A percentile compares a stretch with the other conserved stretches of the same genome.
These are phyloP conservation scores for Drosophila barbarae DNA, from an alignment of 2,888 invertebrate genomes.

Conservation along the genomic window DNA sequence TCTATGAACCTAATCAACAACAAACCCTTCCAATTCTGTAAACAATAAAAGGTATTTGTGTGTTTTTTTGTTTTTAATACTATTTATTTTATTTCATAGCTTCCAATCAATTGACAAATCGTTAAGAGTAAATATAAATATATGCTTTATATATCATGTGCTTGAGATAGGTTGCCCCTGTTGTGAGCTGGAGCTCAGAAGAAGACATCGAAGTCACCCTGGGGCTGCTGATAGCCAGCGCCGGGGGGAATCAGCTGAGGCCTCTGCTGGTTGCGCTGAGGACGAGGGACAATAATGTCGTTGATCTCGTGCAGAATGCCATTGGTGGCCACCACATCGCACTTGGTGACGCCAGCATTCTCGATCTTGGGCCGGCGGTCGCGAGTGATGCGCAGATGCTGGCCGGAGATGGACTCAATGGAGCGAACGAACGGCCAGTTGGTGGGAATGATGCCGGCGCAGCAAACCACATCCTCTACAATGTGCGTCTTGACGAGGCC, in stretches of 20 bases:
- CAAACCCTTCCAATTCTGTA: background rate
- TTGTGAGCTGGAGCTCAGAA: conserved; percentile 50
- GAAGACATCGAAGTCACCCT: conserved; percentile 65
- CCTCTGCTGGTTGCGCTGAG: conserved; percentile 45
- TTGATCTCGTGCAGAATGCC: conserved; percentile 80
- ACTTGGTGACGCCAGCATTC: conserved; percentile 80
- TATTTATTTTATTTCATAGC: conserved; percentile 55
- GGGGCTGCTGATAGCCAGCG: conserved; percentile 53
- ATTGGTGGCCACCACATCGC: conserved; percentile 78
- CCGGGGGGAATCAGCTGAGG: conserved; percentile 51
- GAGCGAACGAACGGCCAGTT: conserved; percentile 80
- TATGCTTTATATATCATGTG: conserved; percentile 36
- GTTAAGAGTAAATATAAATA: conserved; percentile 64
- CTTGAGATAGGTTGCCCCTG: conserved; percentile 28
- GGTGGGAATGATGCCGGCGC: conserved; percentile 79
- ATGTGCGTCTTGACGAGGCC: conserved; percentile 77
- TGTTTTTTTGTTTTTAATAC: conserved; percentile 28
- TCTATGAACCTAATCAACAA: background rate
- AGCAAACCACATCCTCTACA: conserved; percentile 79
- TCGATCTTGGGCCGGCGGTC: conserved; percentile 79
- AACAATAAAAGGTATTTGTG: background rate
- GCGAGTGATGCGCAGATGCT: conserved; percentile 77
- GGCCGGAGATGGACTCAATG: conserved; percentile 77
- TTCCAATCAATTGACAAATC: conserved; percentile 54
- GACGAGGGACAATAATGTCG: conserved; percentile 76